Base-by-base conservation (phyloP, 2,797 vertebrate species). In the Betta splendens region DNA sequence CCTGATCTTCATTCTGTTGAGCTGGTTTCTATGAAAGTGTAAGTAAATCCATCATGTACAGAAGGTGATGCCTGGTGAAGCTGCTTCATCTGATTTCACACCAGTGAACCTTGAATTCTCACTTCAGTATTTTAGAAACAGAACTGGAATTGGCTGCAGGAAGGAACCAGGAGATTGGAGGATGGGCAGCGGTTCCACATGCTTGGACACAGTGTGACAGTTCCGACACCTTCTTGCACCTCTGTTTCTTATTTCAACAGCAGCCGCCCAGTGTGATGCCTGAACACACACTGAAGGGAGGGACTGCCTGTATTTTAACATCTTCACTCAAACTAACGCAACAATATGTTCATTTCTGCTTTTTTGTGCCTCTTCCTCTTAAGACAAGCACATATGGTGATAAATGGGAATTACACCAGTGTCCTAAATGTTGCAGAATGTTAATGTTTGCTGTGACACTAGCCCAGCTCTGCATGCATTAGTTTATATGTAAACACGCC, bases 401-500 rank as follows among this genome's bases (percentile, higher is more conserved):
- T n/a, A 13, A 16, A 44, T 1, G 17, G 9, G 16, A 46, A 53
- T 46, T 7, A 26, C 5, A 37, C 3, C 55, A 33, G 26, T 58
- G 21, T 38, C 31, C 18, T 5, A n/a, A 12, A 3, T 9, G 40
- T 50, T 45, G 26, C 25, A 36, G n/a, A 44, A 32, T 20, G 7
- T 29, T 37, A 5, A 38, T 42, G 28, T 7, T 43, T 2, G n/a
- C n/a, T n/a, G n/a, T n/a, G n/a, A n/a, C n/a, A n/a, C n/a, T n/a
- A n/a, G n/a, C n/a, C n/a, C n/a, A n/a, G n/a, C n/a, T n/a, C n/a
- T n/a, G n/a, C n/a, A n/a, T n/a, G n/a, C n/a, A 58, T 61, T 28
- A 37, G 68, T 72, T 77, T 78, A 75, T 35, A 65, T 43, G 69
- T 69, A 66, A 62, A 81, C 80, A 78, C n/a, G 38, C 26, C 49